Evolutionary conservation across 2,113 vertebrate species (phyloP).

Genomic region (Erythrolamprus reginae): DNA sequence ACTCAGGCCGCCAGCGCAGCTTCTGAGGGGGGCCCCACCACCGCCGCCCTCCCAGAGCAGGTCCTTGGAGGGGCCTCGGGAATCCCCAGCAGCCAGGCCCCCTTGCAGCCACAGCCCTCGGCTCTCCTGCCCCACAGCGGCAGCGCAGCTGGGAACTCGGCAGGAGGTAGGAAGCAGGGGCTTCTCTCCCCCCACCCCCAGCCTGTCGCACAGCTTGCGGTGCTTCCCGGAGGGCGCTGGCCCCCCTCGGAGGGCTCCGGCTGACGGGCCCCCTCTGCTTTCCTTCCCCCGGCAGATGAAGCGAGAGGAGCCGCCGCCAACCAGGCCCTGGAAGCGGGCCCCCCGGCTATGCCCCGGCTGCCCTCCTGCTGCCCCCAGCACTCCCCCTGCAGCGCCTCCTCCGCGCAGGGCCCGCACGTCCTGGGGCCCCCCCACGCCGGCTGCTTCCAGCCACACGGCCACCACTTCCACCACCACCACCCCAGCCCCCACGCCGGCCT

Average conservation of each 20-base stretch:
- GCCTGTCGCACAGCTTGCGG: neutral
- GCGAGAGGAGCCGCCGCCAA: slow-evolving; percentile 76
- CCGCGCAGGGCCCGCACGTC: slow-evolving; percentile 81
- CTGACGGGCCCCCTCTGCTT: neutral
- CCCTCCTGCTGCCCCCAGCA: slow-evolving; percentile 97
- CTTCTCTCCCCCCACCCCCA: neutral
- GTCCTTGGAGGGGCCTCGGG: slow-evolving; percentile 76
- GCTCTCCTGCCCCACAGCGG: slow-evolving; percentile 70
- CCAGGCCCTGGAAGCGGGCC: slow-evolving; percentile 72
- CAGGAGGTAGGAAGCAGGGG: slow-evolving; percentile 71
- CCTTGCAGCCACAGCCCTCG: slow-evolving; percentile 75
- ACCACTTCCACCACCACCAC: slow-evolving; percentile 83
- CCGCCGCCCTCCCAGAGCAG: slow-evolving; percentile 90
- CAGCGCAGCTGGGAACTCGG: slow-evolving; percentile 69
- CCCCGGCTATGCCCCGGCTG: slow-evolving; percentile 89
- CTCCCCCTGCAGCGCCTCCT: slow-evolving; percentile 88
- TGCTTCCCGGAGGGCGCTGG: neutral
- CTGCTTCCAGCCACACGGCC: slow-evolving; percentile 84
- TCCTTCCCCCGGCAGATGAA: slow-evolving; percentile 74
- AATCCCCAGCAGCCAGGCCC: slow-evolving; percentile 77
- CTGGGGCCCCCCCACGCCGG: slow-evolving; percentile 84
- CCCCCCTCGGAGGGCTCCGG: neutral
- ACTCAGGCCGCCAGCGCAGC: slow-evolving; percentile 78
- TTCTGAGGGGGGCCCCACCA: slow-evolving; percentile 67
- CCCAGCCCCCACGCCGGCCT: slow-evolving; percentile 72